phyloP scores from a whole-genome alignment of 2,888 invertebrate genomes.

The Oligia fasciuncula region DNA sequence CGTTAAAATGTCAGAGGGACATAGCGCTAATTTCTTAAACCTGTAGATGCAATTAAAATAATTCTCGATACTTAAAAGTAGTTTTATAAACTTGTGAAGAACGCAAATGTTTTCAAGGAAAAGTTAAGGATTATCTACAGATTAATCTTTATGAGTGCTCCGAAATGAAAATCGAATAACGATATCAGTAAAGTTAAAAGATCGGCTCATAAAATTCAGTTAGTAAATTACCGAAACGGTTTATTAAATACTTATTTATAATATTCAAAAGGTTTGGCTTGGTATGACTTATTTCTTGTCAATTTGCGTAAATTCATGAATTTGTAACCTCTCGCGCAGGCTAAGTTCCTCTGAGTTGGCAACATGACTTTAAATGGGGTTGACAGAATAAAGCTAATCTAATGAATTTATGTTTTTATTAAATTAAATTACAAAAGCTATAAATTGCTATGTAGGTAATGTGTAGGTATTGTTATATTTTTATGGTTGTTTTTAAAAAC shows the following conservation, averaged over 20 bases:
- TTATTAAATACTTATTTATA: constrained; percentile 13
- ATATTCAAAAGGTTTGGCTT: neutral
- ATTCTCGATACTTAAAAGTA: constrained; percentile 9
- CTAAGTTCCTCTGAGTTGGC: neutral
- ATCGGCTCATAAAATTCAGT: constrained; percentile 25
- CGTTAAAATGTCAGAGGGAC: constrained; percentile 48
- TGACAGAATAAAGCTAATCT: neutral
- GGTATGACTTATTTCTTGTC: constrained; percentile 4
- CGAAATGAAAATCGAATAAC: constrained; percentile 33
- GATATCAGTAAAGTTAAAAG: constrained; percentile 22
- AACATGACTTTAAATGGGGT: neutral
- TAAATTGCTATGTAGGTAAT: too few species aligned
- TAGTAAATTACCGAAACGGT: constrained; percentile 10
- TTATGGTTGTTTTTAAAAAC: neutral
- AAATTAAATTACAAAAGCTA: too few species aligned
- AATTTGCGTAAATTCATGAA: neutral
- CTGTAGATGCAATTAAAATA: constrained; percentile 26
- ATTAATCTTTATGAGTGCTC: constrained; percentile 39
- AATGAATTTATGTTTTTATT: too few species aligned
- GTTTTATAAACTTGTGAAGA: constrained; percentile 19
- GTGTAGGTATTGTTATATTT: too few species aligned
- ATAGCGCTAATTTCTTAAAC: constrained; percentile 37
- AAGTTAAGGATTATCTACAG: constrained; percentile 30
- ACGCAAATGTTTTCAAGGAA: constrained; percentile 31
- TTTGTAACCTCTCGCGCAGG: neutral